Evolutionary conservation across 2,888 invertebrate species (phyloP).

Genomic region (Sericinus montela): DNA sequence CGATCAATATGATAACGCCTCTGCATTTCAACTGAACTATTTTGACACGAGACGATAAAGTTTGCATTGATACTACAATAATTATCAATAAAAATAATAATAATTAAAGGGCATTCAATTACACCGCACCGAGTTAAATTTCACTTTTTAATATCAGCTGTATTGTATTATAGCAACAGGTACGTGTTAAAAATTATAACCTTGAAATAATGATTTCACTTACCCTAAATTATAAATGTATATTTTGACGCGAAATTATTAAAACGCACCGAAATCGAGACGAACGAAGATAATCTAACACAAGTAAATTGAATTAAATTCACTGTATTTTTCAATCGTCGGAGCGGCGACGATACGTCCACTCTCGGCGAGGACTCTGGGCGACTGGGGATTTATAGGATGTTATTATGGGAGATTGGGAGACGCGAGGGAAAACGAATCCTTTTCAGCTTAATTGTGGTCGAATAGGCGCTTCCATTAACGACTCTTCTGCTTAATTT

Average conservation of each 20-base stretch:
- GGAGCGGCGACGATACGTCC: constrained; percentile 24
- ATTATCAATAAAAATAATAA: neutral
- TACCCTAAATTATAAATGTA: constrained; percentile 21
- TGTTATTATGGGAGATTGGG: constrained; percentile 29
- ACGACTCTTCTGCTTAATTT: constrained; percentile 16
- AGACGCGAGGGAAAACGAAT: constrained; percentile 26
- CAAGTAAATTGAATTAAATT: constrained; percentile 21
- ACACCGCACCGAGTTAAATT: constrained; percentile 3
- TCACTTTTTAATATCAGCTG: constrained; percentile 9
- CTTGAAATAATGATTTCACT: constrained; percentile 15
- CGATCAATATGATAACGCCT: constrained; percentile 20
- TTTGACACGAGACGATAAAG: neutral
- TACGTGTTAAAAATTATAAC: constrained; percentile 7
- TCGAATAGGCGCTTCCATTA: constrained; percentile 13
- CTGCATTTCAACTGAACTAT: constrained; percentile 4
- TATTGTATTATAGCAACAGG: constrained; percentile 26
- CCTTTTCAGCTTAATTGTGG: constrained; percentile 27
- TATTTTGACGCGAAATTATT: neutral
- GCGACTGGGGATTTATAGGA: constrained; percentile 31
- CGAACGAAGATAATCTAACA: constrained; percentile 22
- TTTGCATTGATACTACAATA: neutral
- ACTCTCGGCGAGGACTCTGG: constrained; percentile 17
- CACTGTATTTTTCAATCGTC: constrained; percentile 17
- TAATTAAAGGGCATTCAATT: constrained; percentile 4
- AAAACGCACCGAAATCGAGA: constrained; percentile 13